Evolutionary conservation across 1,140 invertebrate species (phyloP).

Genomic region (Arion vulgaris): DNA sequence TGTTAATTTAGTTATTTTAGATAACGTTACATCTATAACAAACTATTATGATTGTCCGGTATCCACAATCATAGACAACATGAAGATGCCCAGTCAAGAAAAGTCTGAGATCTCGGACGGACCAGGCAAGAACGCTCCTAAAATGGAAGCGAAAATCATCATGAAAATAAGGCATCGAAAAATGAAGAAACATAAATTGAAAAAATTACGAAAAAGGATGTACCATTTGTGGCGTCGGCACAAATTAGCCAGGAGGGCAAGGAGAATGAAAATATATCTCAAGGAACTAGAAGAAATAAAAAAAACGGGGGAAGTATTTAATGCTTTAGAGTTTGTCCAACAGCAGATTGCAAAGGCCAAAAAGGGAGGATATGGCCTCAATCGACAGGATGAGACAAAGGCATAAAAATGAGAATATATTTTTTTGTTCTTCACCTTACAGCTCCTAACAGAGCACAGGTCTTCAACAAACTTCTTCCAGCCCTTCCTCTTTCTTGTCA

Average conservation of each 20-base stretch:
- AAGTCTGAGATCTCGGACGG: neutral
- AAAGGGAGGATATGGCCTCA: conserved; percentile 44
- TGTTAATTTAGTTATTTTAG: conserved; percentile 5
- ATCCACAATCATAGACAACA: neutral
- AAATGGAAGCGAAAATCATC: conserved; percentile 39
- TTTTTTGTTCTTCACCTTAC: too few relatives aligned
- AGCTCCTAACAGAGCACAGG: too few relatives aligned
- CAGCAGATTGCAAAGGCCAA: conserved; percentile 40
- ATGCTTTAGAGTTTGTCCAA: conserved; percentile 42
- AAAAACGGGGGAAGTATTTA: conserved; percentile 40
- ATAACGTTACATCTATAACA: neutral
- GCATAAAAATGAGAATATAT: too few relatives aligned
- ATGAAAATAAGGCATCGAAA: conserved; percentile 43
- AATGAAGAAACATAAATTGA: conserved; percentile 46
- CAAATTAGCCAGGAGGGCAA: conserved; percentile 16
- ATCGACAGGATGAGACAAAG: too few relatives aligned
- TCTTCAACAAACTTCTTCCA: too few relatives aligned
- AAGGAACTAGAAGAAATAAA: conserved; percentile 36
- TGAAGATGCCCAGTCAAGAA: neutral
- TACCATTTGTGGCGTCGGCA: conserved; percentile 35
- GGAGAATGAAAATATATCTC: conserved; percentile 37
- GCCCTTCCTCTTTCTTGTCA: too few relatives aligned
- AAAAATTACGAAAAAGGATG: conserved; percentile 43
- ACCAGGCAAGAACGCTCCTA: neutral
- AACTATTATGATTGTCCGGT: conserved; percentile 19